Percentiles rank a stretch among this genome's conserved stretches.
These are phyloP conservation scores for Vidua macroura DNA, from an alignment of 2,113 vertebrate species.

Conservation along the genomic window DNA sequence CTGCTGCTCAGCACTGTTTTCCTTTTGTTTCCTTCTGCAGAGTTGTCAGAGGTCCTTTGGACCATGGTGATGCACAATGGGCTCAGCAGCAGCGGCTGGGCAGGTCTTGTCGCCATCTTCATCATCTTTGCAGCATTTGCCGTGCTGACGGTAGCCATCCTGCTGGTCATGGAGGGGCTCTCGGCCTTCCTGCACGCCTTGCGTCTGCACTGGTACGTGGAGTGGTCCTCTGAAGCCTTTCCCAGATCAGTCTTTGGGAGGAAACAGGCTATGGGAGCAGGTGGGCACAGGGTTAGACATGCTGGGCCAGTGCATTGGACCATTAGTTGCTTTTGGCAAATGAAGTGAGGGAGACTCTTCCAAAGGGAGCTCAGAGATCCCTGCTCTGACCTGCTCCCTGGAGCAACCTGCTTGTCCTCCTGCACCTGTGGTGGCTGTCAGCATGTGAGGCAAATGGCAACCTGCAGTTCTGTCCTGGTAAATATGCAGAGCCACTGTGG, in stretches of 20 bases:
- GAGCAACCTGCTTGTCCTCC: background rate
- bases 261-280: background rate
- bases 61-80: conserved; percentile 79
- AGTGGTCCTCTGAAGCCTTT: background rate
- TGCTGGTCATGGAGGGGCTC: conserved; percentile 87
- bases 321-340: background rate
- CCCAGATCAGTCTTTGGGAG: background rate
- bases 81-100: conserved; percentile 53
- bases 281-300: background rate
- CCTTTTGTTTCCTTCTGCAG: conserved; percentile 47
- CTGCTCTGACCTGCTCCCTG: background rate
- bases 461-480: background rate
- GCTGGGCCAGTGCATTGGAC: background rate
- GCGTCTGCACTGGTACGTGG: conserved; percentile 81
- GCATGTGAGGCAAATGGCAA: background rate
- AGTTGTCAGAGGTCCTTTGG: conserved; percentile 88
- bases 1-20: background rate
- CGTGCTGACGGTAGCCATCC: conserved; percentile 78
- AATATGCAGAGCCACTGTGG: accelerated
- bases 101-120: conserved; percentile 72
- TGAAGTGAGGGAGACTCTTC: background rate
- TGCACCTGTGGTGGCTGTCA: background rate
- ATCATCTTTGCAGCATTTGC: conserved; percentile 80
- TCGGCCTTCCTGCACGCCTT: conserved; percentile 85
- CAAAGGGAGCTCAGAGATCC: background rate